phyloP scores from a whole-genome alignment of 2,113 vertebrate genomes.

The Eretmochelys imbricata region DNA sequence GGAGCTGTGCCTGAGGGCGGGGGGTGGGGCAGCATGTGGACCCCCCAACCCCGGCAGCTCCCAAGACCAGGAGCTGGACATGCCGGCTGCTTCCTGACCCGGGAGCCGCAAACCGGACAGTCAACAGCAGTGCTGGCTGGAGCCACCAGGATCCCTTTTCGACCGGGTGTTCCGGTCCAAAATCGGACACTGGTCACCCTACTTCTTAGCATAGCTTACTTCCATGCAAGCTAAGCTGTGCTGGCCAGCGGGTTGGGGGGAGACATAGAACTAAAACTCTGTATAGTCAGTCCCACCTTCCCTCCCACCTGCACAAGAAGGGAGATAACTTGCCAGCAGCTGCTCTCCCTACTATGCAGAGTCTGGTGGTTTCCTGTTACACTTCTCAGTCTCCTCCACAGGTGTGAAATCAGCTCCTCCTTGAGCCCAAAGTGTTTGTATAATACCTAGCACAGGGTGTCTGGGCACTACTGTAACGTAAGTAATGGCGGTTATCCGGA shows the following conservation, averaged over 20 bases:
- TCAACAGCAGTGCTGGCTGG: too few species aligned
- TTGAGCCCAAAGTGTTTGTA: slow-evolving; percentile 26
- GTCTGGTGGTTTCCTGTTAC: neutral
- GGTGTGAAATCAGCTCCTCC: slow-evolving; percentile 45
- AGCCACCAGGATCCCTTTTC: too few species aligned
- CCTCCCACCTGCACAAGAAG: neutral
- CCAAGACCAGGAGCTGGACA: too few species aligned
- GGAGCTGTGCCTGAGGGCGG: too few species aligned
- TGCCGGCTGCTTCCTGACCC: too few species aligned
- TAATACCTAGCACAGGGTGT: slow-evolving; percentile 12
- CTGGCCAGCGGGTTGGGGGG: neutral
- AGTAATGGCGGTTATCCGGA: slow-evolving; percentile 62
- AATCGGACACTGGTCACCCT: too few species aligned
- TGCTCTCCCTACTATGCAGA: neutral
- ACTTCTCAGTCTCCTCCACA: neutral
- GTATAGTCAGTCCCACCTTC: neutral
- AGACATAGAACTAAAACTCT: neutral
- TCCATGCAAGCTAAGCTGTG: neutral
- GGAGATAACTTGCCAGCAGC: neutral
- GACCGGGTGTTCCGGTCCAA: too few species aligned
- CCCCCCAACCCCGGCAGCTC: too few species aligned
- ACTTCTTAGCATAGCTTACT: neutral
- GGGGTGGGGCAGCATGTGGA: too few species aligned
- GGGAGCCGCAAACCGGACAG: too few species aligned
- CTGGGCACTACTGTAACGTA: slow-evolving; percentile 58